Conservation (phyloP, 2,113 vertebrate species). For the Crotalus helleri region DNA sequence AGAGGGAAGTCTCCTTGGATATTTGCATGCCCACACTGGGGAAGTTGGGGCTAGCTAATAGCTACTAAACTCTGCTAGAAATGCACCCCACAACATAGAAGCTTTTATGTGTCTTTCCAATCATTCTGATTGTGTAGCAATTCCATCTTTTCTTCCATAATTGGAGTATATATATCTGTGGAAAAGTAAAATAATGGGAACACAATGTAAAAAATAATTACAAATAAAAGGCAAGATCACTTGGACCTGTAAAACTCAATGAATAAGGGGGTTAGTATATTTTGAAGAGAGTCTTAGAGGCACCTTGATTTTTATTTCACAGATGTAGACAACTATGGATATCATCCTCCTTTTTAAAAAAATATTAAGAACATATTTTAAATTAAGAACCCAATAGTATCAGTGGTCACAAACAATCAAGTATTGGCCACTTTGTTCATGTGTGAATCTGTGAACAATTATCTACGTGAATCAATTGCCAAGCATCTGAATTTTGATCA, state of each 20-base stretch:
- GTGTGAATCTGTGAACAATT: not conserved
- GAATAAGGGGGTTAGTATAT: not conserved
- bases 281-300: not conserved
- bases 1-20: not conserved
- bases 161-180: not conserved
- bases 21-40: not conserved
- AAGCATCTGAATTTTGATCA: not conserved
- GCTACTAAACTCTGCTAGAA: not conserved
- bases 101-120: slow-evolving; percentile 9
- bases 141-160: not conserved
- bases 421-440: not conserved
- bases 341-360: too few relatives aligned
- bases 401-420: not conserved
- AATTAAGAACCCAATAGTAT: too few relatives aligned
- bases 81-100: not conserved
- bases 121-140: not conserved
- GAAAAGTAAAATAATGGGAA: not conserved
- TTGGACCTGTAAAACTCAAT: not conserved
- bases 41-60: not conserved
- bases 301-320: not conserved
- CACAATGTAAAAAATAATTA: not conserved
- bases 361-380: too few relatives aligned
- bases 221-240: not conserved
- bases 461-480: not conserved
- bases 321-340: too few relatives aligned